A percentile compares a stretch with the other conserved stretches of the same genome.
Evolutionary conservation across 1,140 invertebrate genomes (phyloP).

Genomic region (Apis cerana): DNA sequence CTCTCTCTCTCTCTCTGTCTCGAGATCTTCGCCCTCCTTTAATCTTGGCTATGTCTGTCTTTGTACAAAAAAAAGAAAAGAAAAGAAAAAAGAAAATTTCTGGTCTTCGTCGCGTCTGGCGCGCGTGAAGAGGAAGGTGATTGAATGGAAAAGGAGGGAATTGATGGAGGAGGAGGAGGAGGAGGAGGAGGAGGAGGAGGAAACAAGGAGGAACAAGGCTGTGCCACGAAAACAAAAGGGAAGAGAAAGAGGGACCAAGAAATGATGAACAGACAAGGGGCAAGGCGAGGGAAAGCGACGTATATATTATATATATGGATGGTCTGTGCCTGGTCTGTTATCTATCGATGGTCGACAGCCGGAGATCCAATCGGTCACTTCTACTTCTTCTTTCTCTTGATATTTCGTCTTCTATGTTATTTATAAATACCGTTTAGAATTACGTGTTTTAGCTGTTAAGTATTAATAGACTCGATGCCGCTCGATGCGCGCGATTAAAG

Average conservation of each 20-base stretch:
- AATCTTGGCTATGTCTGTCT: too few species aligned
- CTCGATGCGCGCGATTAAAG: conserved; percentile 25
- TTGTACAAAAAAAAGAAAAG: too few species aligned
- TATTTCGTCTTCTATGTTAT: conserved; percentile 59
- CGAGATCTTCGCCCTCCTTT: neutral
- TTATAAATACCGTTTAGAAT: conserved; percentile 53
- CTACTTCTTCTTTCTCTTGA: conserved; percentile 56
- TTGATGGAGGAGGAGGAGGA: neutral
- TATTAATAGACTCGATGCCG: conserved; percentile 45
- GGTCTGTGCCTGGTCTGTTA: neutral
- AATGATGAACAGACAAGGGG: neutral
- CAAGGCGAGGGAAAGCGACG: neutral
- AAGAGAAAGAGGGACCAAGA: conserved; percentile 55
- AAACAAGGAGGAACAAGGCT: conserved; percentile 45
- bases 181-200: neutral
- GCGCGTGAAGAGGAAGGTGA: neutral
- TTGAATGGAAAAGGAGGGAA: neutral
- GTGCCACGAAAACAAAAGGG: conserved; percentile 50
- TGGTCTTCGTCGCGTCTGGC: neutral
- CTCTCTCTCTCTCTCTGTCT: too few species aligned
- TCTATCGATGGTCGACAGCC: conserved; percentile 25
- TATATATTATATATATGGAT: too few species aligned
- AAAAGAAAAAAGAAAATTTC: neutral
- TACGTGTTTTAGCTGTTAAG: conserved; percentile 50
- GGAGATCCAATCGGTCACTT: conserved; percentile 47